A percentile compares a stretch with the other conserved stretches of the same genome.
Evolutionary conservation across 37 sponge, comb jelly and placozoan species (phyloP).

Genomic region (Lycopodina hypogea): DNA sequence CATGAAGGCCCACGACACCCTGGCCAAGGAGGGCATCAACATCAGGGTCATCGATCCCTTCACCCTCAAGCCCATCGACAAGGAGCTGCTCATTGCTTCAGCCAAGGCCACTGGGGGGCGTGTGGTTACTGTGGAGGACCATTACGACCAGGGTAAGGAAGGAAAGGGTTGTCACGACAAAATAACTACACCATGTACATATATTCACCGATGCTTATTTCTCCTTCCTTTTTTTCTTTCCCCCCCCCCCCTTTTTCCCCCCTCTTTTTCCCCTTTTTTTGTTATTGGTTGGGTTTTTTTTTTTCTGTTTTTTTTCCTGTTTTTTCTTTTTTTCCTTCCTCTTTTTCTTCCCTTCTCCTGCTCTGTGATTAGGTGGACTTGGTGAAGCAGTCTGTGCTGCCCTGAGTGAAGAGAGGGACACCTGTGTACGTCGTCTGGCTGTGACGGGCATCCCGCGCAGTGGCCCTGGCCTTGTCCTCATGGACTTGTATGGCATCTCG

Average conservation of each 20-base stretch:
- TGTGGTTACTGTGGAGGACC: constrained; percentile 95
- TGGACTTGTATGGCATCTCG: constrained; percentile 83
- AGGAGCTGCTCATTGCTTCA: constrained; percentile 63
- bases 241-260: neutral
- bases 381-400: constrained; percentile 97
- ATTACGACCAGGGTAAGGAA: constrained; percentile 81
- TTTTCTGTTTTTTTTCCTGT: neutral
- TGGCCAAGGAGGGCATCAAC: constrained; percentile 79
- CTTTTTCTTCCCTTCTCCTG: neutral
- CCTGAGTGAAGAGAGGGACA: constrained; percentile 52
- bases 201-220: too few relatives aligned
- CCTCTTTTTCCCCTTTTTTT: neutral
- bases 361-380: constrained; percentile 79
- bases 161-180: neutral
- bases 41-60: constrained; percentile 95
- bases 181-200: too few relatives aligned
- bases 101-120: constrained; percentile 85
- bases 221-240: neutral
- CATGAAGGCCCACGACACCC: constrained; percentile 60
- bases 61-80: constrained; percentile 94
- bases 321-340: neutral
- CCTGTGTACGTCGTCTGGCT: constrained; percentile 71
- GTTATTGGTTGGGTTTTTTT: neutral
- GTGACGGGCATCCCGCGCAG: constrained; percentile 86
- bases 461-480: constrained; percentile 80